phyloP scores from a whole-genome alignment of 2,888 invertebrate species.

The Acanthosoma haemorrhoidale region DNA sequence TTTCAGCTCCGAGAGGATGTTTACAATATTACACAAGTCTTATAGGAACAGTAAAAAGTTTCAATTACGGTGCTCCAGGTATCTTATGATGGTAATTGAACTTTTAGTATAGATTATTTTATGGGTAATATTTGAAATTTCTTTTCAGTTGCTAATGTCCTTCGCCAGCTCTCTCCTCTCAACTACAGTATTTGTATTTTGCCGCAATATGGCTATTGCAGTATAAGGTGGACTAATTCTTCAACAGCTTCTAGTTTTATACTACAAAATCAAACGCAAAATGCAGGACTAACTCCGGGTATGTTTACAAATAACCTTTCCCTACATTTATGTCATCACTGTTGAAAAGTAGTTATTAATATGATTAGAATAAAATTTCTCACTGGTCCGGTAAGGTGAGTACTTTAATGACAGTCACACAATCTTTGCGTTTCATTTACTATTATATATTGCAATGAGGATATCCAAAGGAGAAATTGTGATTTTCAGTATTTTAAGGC shows the following conservation, averaged over 20 bases:
- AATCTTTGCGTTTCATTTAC: no score
- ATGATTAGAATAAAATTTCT: no score
- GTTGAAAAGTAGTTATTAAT: no score
- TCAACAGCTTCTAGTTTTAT: slow-evolving; percentile 12
- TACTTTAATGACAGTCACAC: no score
- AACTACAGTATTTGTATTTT: slow-evolving; percentile 74
- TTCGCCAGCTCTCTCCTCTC: slow-evolving; percentile 49
- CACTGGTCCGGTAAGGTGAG: no score
- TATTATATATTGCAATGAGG: no score
- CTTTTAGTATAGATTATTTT: not conserved
- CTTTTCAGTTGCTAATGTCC: not conserved
- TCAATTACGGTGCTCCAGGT: slow-evolving; percentile 64
- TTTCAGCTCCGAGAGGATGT: slow-evolving; percentile 69
- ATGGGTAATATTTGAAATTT: not conserved
- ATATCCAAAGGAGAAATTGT: no score
- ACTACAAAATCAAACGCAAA: not conserved
- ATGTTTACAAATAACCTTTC: no score
- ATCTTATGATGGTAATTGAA: not conserved
- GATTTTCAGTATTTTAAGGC: no score
- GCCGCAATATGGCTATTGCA: slow-evolving; percentile 66
- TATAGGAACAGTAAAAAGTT: slow-evolving; percentile 63
- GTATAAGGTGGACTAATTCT: slow-evolving; percentile 61
- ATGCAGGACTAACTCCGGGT: not conserved
- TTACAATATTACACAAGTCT: slow-evolving; percentile 64
- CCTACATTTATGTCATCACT: no score